phyloP scores from a whole-genome alignment of 1,140 invertebrate species.

The Heterodera carotae region DNA sequence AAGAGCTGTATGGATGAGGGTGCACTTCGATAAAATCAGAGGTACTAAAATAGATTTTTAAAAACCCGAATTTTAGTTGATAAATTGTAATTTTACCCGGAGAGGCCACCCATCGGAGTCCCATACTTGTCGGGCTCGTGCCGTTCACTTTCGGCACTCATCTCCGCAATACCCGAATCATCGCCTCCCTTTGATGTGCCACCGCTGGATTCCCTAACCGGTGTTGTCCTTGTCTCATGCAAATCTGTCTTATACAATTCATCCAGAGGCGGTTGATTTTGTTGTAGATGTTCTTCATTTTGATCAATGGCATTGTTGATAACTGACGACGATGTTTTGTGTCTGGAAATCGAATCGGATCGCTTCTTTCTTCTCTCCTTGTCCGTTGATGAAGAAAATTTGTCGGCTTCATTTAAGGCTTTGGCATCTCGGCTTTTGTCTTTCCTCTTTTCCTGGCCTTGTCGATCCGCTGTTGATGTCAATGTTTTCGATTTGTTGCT shows the following conservation, averaged over 20 bases:
- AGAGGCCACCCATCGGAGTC: not conserved
- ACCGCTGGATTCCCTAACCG: slow-evolving; percentile 51
- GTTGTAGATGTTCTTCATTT: not conserved
- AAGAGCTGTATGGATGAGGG: not conserved
- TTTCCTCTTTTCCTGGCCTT: slow-evolving; percentile 27
- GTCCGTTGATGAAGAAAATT: not conserved
- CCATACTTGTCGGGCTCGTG: slow-evolving; percentile 18
- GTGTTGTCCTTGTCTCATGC: slow-evolving; percentile 23
- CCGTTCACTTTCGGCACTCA: slow-evolving; percentile 45
- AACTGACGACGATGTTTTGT: not conserved
- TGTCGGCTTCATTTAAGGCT: not conserved
- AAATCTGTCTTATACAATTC: slow-evolving; percentile 11
- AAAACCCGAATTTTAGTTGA: slow-evolving; percentile 1
- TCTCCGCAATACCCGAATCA: slow-evolving; percentile 53
- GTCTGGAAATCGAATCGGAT: slow-evolving; percentile 9
- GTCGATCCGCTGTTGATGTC: not conserved
- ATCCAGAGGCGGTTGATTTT: not conserved
- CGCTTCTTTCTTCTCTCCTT: slow-evolving; percentile 35
- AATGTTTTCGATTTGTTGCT: slow-evolving; percentile 28
- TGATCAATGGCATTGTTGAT: not conserved
- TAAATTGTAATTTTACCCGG: not conserved
- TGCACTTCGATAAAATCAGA: slow-evolving; percentile 22
- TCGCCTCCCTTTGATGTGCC: slow-evolving; percentile 56
- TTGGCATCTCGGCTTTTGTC: slow-evolving; percentile 23
- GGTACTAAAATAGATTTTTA: not conserved